Conservation (phyloP, 2,113 vertebrate species). For the Sminthopsis crassicaudata region DNA sequence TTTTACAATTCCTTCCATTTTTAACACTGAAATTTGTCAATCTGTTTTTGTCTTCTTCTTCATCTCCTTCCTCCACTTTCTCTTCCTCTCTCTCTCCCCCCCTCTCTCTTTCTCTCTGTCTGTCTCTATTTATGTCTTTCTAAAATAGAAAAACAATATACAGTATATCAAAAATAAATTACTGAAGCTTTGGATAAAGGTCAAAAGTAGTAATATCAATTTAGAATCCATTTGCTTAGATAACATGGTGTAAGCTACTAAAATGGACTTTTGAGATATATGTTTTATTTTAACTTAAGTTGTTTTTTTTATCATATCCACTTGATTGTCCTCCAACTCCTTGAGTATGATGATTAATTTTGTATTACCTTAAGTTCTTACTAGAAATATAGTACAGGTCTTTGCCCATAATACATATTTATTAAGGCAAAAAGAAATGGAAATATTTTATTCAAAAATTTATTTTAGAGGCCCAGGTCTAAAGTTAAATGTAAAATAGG, state of each 20-base stretch:
- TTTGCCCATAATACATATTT: background rate
- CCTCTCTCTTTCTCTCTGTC: background rate
- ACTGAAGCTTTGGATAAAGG: too few relatives aligned
- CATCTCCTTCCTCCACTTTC: too few relatives aligned
- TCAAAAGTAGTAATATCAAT: too few relatives aligned
- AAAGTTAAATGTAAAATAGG: background rate
- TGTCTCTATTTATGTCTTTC: too few relatives aligned
- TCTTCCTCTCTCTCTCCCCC: too few relatives aligned
- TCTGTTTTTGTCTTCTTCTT: background rate
- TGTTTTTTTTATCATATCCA: background rate
- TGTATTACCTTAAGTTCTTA: background rate
- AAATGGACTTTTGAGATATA: too few relatives aligned
- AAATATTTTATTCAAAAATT: background rate
- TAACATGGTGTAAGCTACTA: too few relatives aligned
- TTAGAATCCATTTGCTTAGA: too few relatives aligned
- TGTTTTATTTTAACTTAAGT: too few relatives aligned
- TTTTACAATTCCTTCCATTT: background rate
- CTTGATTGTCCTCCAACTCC: background rate
- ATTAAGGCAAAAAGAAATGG: background rate
- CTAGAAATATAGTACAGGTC: background rate
- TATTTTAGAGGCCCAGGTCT: background rate
- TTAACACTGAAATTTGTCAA: background rate
- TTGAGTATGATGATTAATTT: background rate
- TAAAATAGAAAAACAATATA: too few relatives aligned
- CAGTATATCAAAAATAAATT: too few relatives aligned